Evolutionary conservation across 37 sponge, comb jelly and placozoan species (phyloP), one percentile per base, ranked within the genome.

Genomic region (Beroe ovata): DNA sequence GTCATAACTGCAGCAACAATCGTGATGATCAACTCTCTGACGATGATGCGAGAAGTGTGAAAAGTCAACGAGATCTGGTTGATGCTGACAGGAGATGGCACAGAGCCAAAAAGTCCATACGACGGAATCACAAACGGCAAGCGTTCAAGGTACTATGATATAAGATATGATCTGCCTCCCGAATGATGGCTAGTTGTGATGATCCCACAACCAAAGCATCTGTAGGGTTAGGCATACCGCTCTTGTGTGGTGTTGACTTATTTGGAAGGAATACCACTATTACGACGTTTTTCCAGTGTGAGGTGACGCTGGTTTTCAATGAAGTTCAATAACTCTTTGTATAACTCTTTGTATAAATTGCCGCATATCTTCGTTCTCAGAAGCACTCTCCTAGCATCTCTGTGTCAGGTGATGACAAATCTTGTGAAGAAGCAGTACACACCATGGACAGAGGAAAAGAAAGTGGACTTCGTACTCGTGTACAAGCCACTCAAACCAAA

Each of bases 381-480:
- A 16, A 47, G 11, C 54, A 6, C 54, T 11, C 54, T 47, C 11
- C 54, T 47, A 47, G 54, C 54, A 47, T 47, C 54, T 47, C 54
- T 47, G 11, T 16, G 54, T 16, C 54, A 47, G 54, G 54, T 47
- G 35, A 8, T 66, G 69, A 30, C 25, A 16, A 32, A 66, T 37
- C 32, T 66, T 8, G 41, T 40, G 1, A 38, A 2, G 0, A 23
- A 1, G 4, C 1, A 77, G 38, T 77, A 77, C 47, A 35, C 20
- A 2, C 84, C 84, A 0, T 77, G 84, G 84, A 6, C 84, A 54
- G 41, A 8, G 4, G 42, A 39, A 42, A 37, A 42, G 41, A 77
- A 77, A 36, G 38, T 42, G 14, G 84, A 77, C 54, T 77, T 42
- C 33, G 84, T 77, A 3, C 84, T 77, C 22, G 84, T 77, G 4